phyloP scores from a whole-genome alignment of 1,140 invertebrate genomes.

The Nebria ingens region DNA sequence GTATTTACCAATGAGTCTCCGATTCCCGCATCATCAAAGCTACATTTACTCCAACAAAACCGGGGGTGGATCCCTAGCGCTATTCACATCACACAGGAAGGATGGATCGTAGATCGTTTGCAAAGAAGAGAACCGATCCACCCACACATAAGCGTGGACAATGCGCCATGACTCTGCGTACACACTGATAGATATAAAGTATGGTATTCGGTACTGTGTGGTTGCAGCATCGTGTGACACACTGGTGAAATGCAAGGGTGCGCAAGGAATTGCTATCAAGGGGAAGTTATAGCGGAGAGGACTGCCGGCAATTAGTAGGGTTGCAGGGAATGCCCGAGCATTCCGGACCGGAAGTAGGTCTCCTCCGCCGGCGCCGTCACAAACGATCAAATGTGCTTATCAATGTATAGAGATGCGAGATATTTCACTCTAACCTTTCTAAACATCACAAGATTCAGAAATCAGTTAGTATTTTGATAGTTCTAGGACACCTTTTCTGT shows the following conservation, averaged over 20 bases:
- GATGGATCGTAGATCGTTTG: constrained; percentile 1
- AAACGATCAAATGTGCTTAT: not conserved
- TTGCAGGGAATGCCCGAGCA: constrained; percentile 21
- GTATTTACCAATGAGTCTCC: constrained; percentile 7
- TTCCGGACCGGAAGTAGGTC: constrained; percentile 15
- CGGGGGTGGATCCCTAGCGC: not conserved
- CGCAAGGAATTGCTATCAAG: not conserved
- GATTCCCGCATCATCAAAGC: constrained; percentile 8
- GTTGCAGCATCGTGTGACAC: no score
- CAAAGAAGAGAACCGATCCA: not conserved
- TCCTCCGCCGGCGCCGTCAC: not conserved
- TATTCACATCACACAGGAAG: not conserved
- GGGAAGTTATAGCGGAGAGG: constrained; percentile 9
- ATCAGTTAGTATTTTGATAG: no score
- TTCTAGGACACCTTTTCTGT: no score
- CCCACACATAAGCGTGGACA: not conserved
- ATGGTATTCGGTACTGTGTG: no score
- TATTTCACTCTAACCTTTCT: no score
- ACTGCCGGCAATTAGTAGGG: constrained; percentile 22
- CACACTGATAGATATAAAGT: not conserved
- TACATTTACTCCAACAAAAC: not conserved
- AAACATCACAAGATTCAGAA: no score
- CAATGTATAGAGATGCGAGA: not conserved
- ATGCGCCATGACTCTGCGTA: not conserved
- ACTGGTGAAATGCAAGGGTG: not conserved